Evolutionary conservation across 1,140 invertebrate genomes (phyloP).

Genomic region (Leptinotarsa texana): DNA sequence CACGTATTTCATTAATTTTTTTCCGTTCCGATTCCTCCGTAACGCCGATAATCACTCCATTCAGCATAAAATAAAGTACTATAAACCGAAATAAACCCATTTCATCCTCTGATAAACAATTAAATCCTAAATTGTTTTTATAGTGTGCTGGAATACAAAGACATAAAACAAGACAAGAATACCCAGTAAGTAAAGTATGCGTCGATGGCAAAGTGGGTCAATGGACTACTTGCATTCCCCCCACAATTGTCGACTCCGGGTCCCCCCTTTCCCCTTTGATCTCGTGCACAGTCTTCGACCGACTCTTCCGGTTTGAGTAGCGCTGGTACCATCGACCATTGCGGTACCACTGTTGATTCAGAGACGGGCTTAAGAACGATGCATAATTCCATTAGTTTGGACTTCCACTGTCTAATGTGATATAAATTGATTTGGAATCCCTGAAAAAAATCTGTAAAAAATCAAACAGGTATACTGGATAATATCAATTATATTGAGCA

Average conservation of each 20-base stretch:
- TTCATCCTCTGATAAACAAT: constrained; percentile 1
- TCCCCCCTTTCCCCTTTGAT: constrained; percentile 28
- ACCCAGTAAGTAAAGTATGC: constrained; percentile 37
- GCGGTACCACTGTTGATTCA: too few species aligned
- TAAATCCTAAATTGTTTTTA: neutral
- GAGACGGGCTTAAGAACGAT: too few species aligned
- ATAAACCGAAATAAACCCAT: constrained; percentile 4
- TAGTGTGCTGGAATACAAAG: constrained; percentile 5
- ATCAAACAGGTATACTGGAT: too few species aligned
- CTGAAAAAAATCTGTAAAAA: too few species aligned
- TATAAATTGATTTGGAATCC: too few species aligned
- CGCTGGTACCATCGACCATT: constrained; percentile 12
- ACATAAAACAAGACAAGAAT: constrained; percentile 17
- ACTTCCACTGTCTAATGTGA: too few species aligned
- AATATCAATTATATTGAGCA: too few species aligned
- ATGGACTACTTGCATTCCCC: constrained; percentile 40
- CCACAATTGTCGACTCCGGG: constrained; percentile 32
- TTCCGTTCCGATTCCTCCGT: too few species aligned
- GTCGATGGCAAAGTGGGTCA: constrained; percentile 46
- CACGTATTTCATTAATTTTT: too few species aligned
- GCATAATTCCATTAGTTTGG: too few species aligned
- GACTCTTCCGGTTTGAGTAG: constrained; percentile 35
- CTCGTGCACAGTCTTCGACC: constrained; percentile 24
- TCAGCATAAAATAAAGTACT: neutral
- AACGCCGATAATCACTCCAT: neutral